Conservation (phyloP, 2,888 invertebrate species). For the Autographa pulchrina region DNA sequence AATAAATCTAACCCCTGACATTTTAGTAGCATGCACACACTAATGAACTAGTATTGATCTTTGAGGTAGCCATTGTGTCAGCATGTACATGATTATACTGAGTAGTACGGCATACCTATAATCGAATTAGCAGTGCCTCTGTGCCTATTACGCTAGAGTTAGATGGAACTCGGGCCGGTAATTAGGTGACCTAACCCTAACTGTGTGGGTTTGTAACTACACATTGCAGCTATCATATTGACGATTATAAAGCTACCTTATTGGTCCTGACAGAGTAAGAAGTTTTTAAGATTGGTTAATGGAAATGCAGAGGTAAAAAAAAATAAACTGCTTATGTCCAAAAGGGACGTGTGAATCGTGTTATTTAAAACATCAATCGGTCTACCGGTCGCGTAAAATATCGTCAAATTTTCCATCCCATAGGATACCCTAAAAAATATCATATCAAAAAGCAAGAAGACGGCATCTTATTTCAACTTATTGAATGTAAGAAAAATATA, state of each 20-base stretch:
- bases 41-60: slow-evolving; percentile 68
- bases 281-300: not conserved
- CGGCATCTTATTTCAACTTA: too few species aligned
- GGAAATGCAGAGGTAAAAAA: too few species aligned
- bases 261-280: not conserved
- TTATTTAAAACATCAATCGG: too few species aligned
- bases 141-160: slow-evolving; percentile 55
- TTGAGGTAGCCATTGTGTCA: slow-evolving; percentile 56
- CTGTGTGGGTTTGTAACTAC: slow-evolving; percentile 14
- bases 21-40: slow-evolving; percentile 54
- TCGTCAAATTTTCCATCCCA: too few species aligned
- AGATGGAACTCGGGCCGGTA: slow-evolving; percentile 64
- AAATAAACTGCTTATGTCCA: too few species aligned
- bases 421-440: too few species aligned
- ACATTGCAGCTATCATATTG: not conserved
- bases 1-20: slow-evolving; percentile 51
- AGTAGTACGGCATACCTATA: slow-evolving; percentile 57
- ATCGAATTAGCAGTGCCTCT: slow-evolving; percentile 67
- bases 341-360: too few species aligned
- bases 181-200: slow-evolving; percentile 63
- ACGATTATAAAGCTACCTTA: not conserved
- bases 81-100: slow-evolving; percentile 48
- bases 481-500: too few species aligned
- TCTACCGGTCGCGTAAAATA: too few species aligned
- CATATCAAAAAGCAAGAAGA: too few species aligned